Conservation (phyloP, 1,140 invertebrate genomes). For the Heliconius melpomene region DNA sequence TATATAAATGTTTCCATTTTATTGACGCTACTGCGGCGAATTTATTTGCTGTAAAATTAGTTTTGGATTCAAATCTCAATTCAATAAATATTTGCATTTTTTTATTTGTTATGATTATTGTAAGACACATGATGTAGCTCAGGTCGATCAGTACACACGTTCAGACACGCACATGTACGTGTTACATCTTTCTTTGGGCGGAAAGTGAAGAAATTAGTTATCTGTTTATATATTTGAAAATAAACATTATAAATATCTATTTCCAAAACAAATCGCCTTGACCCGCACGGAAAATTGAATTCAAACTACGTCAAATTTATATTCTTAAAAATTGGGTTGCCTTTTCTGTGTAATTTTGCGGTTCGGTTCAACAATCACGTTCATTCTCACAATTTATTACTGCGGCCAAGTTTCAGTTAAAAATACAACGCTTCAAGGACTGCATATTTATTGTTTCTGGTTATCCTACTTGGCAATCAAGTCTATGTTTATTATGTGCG, state of each 20-base stretch:
- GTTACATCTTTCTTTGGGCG: no score
- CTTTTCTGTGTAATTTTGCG: slow-evolving; percentile 14
- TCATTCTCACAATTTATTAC: slow-evolving; percentile 21
- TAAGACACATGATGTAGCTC: no score
- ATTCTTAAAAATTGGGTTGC: slow-evolving; percentile 18
- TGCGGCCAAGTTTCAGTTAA: slow-evolving; percentile 27
- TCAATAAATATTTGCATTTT: no score
- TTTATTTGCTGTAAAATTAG: neutral
- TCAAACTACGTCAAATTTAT: slow-evolving; percentile 17
- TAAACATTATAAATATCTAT: no score
- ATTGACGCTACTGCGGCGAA: neutral
- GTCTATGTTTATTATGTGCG: slow-evolving; percentile 34
- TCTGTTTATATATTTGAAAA: no score
- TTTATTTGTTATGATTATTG: no score
- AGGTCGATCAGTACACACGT: no score
- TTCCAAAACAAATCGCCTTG: slow-evolving; percentile 10
- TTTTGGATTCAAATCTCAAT: neutral
- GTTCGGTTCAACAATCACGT: slow-evolving; percentile 24
- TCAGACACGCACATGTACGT: no score
- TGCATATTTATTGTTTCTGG: slow-evolving; percentile 25
- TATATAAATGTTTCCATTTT: no score
- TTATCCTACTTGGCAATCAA: slow-evolving; percentile 33
- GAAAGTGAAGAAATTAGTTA: no score
- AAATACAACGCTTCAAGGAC: slow-evolving; percentile 23
- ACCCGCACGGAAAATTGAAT: slow-evolving; percentile 7